Conservation (phyloP, 2,113 vertebrate species). For the Nansenia antarctica region DNA sequence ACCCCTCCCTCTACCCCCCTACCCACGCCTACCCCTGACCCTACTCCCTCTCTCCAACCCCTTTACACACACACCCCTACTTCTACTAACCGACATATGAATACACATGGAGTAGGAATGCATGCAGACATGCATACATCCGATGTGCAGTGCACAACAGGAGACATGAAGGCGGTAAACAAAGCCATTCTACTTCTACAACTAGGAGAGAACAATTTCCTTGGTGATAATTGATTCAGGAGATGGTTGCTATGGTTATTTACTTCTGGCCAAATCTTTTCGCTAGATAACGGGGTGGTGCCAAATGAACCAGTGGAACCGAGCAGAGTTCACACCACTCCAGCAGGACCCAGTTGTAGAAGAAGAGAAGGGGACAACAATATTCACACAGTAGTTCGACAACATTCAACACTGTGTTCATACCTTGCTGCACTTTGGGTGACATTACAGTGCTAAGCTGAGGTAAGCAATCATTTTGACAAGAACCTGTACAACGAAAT, state of each 20-base stretch:
- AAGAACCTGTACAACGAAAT: too few relatives aligned
- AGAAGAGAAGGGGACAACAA: too few relatives aligned
- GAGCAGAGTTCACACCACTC: background rate
- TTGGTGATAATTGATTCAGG: slow-evolving; percentile 40
- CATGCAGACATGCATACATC: background rate
- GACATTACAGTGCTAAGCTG: too few relatives aligned
- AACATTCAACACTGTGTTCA: too few relatives aligned
- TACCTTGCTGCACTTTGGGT: too few relatives aligned
- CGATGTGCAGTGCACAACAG: background rate
- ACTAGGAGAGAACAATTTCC: too few relatives aligned
- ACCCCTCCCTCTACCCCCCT: background rate
- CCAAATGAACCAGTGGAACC: background rate
- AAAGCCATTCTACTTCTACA: too few relatives aligned
- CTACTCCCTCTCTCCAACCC: background rate
- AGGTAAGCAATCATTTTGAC: too few relatives aligned
- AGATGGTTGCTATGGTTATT: slow-evolving; percentile 47
- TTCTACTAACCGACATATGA: background rate
- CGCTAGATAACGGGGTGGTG: slow-evolving; percentile 38
- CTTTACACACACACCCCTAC: too few relatives aligned
- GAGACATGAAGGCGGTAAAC: background rate
- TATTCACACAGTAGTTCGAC: too few relatives aligned
- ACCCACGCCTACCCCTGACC: background rate
- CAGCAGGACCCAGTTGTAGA: too few relatives aligned
- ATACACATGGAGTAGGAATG: background rate
- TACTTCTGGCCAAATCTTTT: slow-evolving; percentile 38